Evolutionary conservation across 1,140 invertebrate species (phyloP).

Genomic region (Akabosia matsudoensis): DNA sequence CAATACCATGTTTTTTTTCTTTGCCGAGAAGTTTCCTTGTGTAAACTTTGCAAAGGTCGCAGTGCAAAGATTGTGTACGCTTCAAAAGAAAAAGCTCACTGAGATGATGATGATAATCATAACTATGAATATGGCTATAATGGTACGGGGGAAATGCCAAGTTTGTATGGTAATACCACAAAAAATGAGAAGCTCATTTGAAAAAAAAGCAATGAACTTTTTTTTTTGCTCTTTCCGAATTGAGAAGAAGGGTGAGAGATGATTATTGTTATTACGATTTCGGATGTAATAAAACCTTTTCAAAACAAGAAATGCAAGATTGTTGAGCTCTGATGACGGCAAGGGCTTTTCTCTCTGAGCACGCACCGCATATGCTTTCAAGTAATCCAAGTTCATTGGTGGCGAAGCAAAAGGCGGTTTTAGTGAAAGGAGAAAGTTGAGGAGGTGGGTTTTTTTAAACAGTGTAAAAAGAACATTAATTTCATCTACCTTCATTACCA

Average conservation of each 20-base stretch:
- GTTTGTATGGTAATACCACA: neutral
- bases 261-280: conserved; percentile 3
- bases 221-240: neutral
- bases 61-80: neutral
- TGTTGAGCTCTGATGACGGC: neutral
- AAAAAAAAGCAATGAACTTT: conserved; percentile 1
- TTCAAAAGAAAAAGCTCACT: neutral
- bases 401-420: neutral
- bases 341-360: neutral
- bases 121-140: neutral
- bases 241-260: neutral
- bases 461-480: no score
- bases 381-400: neutral
- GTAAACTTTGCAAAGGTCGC: neutral
- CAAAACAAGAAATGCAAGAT: neutral
- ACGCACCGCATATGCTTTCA: neutral
- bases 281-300: conserved; percentile 14
- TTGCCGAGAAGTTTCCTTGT: neutral
- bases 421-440: no score
- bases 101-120: neutral
- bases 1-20: neutral
- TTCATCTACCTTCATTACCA: no score
- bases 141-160: neutral
- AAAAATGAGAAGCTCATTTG: neutral
- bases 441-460: no score